phyloP scores from a whole-genome alignment of 2,888 invertebrate species.

The Acanthacorydalis orientalis region DNA sequence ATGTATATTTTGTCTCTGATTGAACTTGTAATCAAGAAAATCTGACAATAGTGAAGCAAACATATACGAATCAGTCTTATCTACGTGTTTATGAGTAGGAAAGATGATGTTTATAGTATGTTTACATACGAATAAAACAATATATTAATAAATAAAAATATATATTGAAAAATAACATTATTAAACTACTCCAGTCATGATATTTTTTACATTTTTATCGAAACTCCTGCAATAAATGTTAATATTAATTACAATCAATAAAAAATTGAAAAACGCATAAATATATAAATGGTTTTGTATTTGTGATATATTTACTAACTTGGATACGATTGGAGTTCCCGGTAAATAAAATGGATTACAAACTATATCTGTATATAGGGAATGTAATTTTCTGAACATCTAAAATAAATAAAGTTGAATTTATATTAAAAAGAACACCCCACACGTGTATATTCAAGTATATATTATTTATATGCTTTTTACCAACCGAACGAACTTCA shows the following conservation, averaged over 20 bases:
- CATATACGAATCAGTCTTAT: too few relatives aligned
- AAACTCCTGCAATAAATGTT: constrained; percentile 37
- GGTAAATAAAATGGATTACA: constrained; percentile 96
- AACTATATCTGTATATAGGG: constrained; percentile 82
- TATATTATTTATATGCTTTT: constrained; percentile 2
- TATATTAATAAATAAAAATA: background rate
- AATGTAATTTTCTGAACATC: constrained; percentile 82
- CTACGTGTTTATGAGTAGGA: too few relatives aligned
- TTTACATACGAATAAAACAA: background rate
- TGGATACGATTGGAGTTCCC: constrained; percentile 73
- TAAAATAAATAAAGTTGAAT: constrained; percentile 20
- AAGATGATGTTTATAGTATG: too few relatives aligned
- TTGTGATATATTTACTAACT: constrained; percentile 36
- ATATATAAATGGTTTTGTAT: background rate
- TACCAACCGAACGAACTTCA: constrained; percentile 74
- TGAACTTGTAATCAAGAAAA: too few relatives aligned
- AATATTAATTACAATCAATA: background rate
- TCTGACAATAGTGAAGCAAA: too few relatives aligned
- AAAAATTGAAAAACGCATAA: background rate
- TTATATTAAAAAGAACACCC: too few relatives aligned
- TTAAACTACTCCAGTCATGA: constrained; percentile 22
- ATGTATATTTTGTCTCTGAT: too few relatives aligned
- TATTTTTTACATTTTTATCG: constrained; percentile 46
- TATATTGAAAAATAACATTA: background rate
- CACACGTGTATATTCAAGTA: too few relatives aligned